Percentiles rank a stretch among this genome's conserved stretches.
phyloP scores from a whole-genome alignment of 2,113 vertebrate genomes.

The Eudorcas thomsonii region DNA sequence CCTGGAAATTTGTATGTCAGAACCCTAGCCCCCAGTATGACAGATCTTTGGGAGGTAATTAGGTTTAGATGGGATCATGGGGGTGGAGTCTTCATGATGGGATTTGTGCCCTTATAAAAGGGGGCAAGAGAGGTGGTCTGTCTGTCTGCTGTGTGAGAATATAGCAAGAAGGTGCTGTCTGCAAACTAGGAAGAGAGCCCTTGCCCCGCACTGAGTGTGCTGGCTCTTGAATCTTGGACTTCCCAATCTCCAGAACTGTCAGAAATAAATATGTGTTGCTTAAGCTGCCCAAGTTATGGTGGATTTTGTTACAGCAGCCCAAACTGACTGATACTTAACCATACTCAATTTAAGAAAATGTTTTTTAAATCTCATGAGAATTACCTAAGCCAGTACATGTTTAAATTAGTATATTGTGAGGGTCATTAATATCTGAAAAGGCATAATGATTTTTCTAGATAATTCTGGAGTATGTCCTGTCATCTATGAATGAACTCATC shows the following conservation, averaged over 20 bases:
- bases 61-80: background rate
- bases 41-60: background rate
- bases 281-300: background rate
- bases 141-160: background rate
- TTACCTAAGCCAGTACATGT: background rate
- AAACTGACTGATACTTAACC: background rate
- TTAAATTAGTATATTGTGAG: constrained; percentile 26
- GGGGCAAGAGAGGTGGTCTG: background rate
- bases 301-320: background rate
- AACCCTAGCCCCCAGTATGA: background rate
- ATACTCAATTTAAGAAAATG: background rate
- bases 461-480: background rate
- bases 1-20: background rate
- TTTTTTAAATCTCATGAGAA: background rate
- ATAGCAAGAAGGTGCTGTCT: background rate
- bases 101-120: background rate
- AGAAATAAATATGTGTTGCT: background rate
- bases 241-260: background rate
- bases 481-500: background rate
- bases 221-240: background rate
- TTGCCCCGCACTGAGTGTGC: background rate
- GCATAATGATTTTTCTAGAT: background rate
- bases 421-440: constrained; percentile 52
- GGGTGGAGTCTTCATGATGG: background rate
- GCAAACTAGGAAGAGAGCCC: background rate